phyloP scores from a whole-genome alignment of 2,113 vertebrate species.

The Mus musculus region DNA sequence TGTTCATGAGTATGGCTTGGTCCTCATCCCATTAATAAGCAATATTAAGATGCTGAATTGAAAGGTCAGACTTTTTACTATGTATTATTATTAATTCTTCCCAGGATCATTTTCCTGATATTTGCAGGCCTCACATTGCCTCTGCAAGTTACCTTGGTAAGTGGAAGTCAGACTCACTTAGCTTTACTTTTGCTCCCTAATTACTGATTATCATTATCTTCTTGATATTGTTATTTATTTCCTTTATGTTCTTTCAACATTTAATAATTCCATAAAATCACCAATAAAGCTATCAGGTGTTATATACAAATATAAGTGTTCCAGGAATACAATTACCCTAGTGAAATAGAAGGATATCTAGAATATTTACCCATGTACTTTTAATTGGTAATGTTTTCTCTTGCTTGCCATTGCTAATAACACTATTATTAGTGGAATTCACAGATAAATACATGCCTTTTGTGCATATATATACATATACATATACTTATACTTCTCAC shows the following conservation, averaged over 20 bases:
- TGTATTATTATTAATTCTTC: not conserved
- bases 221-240: not conserved
- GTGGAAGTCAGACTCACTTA: not conserved
- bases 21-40: accelerated
- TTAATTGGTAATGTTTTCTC: constrained; percentile 67
- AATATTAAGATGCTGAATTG: not conserved
- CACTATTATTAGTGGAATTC: constrained; percentile 53
- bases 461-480: not conserved
- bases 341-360: constrained; percentile 48
- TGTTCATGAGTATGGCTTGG: not conserved
- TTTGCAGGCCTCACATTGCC: not conserved
- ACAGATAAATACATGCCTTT: constrained; percentile 63
- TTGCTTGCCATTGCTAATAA: constrained; percentile 58
- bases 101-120: accelerated
- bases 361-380: constrained; percentile 56
- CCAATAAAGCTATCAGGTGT: constrained; percentile 61
- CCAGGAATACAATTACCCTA: constrained; percentile 11
- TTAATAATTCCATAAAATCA: constrained; percentile 54
- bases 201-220: not conserved
- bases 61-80: not conserved
- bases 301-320: constrained; percentile 35
- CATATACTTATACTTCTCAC: not conserved
- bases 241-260: constrained; percentile 16
- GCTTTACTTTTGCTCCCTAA: not conserved
- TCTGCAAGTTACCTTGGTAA: not conserved